Evolutionary conservation across 2,797 vertebrate species (phyloP).

Genomic region (Petrocephalus sullivani): DNA sequence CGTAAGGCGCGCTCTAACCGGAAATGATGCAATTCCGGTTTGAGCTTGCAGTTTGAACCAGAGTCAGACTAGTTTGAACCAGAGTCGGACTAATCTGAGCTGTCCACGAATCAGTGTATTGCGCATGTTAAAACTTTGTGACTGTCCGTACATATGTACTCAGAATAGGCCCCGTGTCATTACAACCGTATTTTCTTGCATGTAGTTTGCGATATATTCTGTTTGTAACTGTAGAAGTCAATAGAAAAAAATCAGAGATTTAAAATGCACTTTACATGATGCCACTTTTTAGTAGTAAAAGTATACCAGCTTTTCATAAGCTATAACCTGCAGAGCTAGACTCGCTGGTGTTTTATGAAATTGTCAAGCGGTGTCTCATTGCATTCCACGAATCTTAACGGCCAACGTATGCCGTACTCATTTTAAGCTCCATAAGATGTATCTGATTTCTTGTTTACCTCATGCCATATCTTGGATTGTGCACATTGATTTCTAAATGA

Average conservation of each 20-base stretch:
- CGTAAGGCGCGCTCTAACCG: not conserved
- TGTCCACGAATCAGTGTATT: not conserved
- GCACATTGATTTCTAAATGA: conserved; percentile 29
- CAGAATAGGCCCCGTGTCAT: not conserved
- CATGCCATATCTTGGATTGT: conserved; percentile 5
- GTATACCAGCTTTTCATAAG: not conserved
- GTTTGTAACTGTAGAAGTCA: not conserved
- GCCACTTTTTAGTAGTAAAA: not conserved
- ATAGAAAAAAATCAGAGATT: not conserved
- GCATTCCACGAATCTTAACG: conserved; percentile 36
- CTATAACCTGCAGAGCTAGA: conserved; percentile 48
- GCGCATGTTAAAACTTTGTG: not conserved
- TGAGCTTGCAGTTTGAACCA: not conserved
- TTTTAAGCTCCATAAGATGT: conserved; percentile 16
- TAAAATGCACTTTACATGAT: not conserved
- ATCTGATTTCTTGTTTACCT: conserved; percentile 50
- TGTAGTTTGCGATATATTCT: not conserved
- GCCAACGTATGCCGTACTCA: conserved; percentile 32
- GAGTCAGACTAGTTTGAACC: not conserved
- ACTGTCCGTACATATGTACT: not conserved
- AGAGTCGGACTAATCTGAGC: not conserved
- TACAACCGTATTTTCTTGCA: not conserved
- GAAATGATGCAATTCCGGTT: not conserved
- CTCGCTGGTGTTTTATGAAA: conserved; percentile 47
- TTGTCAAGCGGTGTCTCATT: conserved; percentile 31